These are phyloP conservation scores for Seira musarum DNA, from an alignment of 2,888 invertebrate species.

Conservation along the genomic window DNA sequence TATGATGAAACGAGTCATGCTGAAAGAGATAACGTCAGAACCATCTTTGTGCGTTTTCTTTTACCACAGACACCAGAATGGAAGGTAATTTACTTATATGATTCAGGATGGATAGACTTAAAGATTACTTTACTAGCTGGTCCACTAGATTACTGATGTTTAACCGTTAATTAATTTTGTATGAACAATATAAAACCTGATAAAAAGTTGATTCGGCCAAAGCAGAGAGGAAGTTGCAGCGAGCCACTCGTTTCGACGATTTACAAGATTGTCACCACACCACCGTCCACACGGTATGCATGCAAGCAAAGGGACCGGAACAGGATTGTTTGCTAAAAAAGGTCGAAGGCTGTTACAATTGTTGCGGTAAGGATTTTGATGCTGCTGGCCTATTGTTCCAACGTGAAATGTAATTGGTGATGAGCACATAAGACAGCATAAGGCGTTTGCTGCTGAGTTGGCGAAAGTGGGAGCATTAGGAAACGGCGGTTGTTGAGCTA, in stretches of 20 bases:
- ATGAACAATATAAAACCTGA: too few relatives aligned
- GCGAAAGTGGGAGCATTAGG: constrained; percentile 42
- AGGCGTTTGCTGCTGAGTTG: constrained; percentile 58
- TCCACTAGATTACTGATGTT: too few relatives aligned
- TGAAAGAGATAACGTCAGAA: too few relatives aligned
- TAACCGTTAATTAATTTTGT: too few relatives aligned
- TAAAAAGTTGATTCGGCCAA: constrained; percentile 67
- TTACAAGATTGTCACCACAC: constrained; percentile 65
- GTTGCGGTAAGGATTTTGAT: constrained; percentile 41
- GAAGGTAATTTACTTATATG: too few relatives aligned
- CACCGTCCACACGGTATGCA: constrained; percentile 68
- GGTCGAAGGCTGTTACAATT: constrained; percentile 40
- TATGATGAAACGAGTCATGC: too few relatives aligned
- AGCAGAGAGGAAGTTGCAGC: constrained; percentile 56
- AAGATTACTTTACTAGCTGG: too few relatives aligned
- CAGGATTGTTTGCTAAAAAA: constrained; percentile 46
- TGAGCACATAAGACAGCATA: constrained; percentile 69
- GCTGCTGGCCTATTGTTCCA: constrained; percentile 54
- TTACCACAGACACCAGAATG: too few relatives aligned
- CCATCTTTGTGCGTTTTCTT: too few relatives aligned
- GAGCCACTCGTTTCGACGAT: constrained; percentile 62
- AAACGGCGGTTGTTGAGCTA: constrained; percentile 25
- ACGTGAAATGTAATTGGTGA: constrained; percentile 67
- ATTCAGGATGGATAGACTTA: too few relatives aligned
- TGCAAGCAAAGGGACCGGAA: constrained; percentile 62